These are phyloP conservation scores for Acleris laterana DNA, from an alignment of 2,888 invertebrate genomes.

Conservation along the genomic window DNA sequence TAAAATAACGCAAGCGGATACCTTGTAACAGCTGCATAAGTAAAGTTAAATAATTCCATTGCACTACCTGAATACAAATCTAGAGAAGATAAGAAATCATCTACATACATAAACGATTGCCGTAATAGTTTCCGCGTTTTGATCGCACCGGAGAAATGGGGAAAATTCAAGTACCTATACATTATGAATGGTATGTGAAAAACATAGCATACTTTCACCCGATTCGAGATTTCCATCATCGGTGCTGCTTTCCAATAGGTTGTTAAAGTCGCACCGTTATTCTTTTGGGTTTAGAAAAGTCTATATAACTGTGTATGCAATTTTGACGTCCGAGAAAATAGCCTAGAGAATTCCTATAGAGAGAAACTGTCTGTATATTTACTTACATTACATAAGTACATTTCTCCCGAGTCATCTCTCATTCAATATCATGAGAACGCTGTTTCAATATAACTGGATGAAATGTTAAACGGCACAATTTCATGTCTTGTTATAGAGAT, in stretches of 20 bases:
- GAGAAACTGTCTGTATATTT: slow-evolving; percentile 22
- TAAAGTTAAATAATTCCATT: slow-evolving; percentile 46
- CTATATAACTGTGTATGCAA: slow-evolving; percentile 15
- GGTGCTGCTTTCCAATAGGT: slow-evolving; percentile 74
- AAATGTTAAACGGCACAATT: slow-evolving; percentile 15
- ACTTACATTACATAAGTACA: slow-evolving; percentile 31
- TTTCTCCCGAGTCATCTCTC: slow-evolving; percentile 26
- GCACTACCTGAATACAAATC: slow-evolving; percentile 49
- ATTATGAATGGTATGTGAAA: slow-evolving; percentile 43
- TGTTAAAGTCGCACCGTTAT: slow-evolving; percentile 44
- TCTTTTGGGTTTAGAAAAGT: slow-evolving; percentile 22
- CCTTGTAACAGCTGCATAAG: slow-evolving; percentile 47
- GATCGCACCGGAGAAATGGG: slow-evolving; percentile 59
- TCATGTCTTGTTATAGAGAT: slow-evolving; percentile 6
- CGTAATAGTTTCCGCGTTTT: slow-evolving; percentile 65
- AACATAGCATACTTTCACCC: slow-evolving; percentile 57
- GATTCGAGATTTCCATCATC: slow-evolving; percentile 70
- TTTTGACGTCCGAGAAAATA: slow-evolving; percentile 30
- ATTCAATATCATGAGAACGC: slow-evolving; percentile 27
- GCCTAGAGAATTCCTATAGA: slow-evolving; percentile 16
- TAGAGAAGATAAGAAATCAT: slow-evolving; percentile 49
- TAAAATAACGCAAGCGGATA: slow-evolving; percentile 47
- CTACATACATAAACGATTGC: slow-evolving; percentile 45
- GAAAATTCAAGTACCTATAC: slow-evolving; percentile 55
- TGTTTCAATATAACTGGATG: slow-evolving; percentile 21